Conservation (phyloP, 2,888 invertebrate genomes). For the Aphidoletes aphidimyza region DNA sequence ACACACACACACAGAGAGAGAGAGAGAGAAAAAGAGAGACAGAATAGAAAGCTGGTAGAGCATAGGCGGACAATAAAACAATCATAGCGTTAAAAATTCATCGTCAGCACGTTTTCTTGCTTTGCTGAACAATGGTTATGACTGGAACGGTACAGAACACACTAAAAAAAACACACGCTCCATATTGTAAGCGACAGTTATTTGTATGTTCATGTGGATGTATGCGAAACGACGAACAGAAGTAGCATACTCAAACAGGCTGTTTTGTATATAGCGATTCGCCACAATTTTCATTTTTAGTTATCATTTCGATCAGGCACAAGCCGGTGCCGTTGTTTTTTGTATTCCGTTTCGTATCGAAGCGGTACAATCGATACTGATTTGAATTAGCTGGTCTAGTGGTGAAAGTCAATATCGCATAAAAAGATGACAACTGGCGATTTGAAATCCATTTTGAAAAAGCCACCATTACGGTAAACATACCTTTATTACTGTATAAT, state of each 20-base stretch:
- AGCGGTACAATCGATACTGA: not conserved
- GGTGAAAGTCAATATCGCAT: not conserved
- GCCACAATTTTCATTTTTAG: conserved; percentile 39
- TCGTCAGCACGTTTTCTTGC: conserved; percentile 42
- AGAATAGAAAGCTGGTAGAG: too few species aligned
- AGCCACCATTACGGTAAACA: not conserved
- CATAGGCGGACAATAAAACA: conserved; percentile 18
- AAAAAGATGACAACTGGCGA: conserved; percentile 22
- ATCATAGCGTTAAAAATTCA: conserved; percentile 49
- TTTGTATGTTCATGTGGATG: not conserved
- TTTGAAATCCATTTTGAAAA: conserved; percentile 30
- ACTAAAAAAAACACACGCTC: not conserved
- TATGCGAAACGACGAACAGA: not conserved
- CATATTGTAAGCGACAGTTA: not conserved
- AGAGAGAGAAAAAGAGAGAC: too few species aligned
- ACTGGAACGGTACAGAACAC: too few species aligned
- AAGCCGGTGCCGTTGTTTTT: conserved; percentile 4
- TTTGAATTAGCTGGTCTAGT: not conserved
- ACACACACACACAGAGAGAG: too few species aligned
- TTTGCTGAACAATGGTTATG: not conserved
- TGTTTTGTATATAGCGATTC: not conserved
- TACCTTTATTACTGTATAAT: not conserved
- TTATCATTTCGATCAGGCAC: conserved; percentile 25
- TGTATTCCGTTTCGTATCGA: not conserved
- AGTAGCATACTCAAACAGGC: not conserved